These are phyloP conservation scores for Lasioglossum calceatum DNA, from an alignment of 2,888 invertebrate species.

Conservation along the genomic window DNA sequence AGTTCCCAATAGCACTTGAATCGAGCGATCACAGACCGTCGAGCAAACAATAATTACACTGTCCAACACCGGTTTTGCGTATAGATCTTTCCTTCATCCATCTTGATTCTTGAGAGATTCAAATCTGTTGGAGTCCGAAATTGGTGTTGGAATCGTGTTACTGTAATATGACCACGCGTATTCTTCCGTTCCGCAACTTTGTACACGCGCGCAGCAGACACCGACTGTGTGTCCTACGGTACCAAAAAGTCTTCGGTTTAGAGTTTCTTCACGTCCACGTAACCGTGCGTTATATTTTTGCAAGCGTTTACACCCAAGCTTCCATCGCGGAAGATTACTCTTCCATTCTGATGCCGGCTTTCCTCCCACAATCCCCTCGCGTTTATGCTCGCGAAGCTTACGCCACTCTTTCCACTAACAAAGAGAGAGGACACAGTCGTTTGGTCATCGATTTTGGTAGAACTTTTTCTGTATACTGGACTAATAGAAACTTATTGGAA, in stretches of 20 bases:
- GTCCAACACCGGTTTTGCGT: background rate
- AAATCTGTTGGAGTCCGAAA: background rate
- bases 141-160: background rate
- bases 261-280: background rate
- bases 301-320: constrained; percentile 33
- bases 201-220: background rate
- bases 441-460: background rate
- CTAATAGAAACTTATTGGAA: background rate
- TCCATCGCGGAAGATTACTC: constrained; percentile 37
- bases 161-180: background rate
- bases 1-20: background rate
- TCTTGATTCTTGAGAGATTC: background rate
- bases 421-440: background rate
- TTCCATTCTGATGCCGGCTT: constrained; percentile 40
- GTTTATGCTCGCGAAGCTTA: background rate
- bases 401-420: background rate
- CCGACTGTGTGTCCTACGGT: background rate
- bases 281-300: background rate
- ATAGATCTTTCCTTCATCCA: background rate
- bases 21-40: background rate
- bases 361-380: background rate
- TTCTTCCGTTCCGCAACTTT: background rate
- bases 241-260: constrained; percentile 13
- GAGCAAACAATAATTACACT: background rate
- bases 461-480: background rate